These are phyloP conservation scores for Papilio helenus DNA, from an alignment of 1,140 invertebrate species.

Conservation along the genomic window DNA sequence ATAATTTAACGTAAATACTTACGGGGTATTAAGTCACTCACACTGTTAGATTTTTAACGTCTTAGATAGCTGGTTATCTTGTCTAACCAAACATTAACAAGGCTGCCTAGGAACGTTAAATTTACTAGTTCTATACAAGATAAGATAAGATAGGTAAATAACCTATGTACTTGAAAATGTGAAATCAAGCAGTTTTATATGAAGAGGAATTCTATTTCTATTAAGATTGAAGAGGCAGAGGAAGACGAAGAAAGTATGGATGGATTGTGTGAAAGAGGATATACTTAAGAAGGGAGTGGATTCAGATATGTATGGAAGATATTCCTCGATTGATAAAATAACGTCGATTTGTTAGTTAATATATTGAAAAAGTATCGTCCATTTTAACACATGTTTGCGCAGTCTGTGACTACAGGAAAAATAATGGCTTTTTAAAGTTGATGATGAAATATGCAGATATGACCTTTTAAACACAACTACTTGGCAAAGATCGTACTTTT, in stretches of 20 bases:
- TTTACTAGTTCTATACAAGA: background rate
- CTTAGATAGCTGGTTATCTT: background rate
- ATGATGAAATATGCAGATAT: background rate
- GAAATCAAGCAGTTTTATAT: background rate
- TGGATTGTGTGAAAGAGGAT: too few species aligned
- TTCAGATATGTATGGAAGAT: too few species aligned
- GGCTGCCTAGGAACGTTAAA: slow-evolving; percentile 10
- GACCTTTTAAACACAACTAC: background rate
- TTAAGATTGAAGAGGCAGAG: too few species aligned
- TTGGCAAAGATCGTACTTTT: background rate
- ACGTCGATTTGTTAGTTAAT: background rate
- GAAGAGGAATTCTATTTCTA: background rate
- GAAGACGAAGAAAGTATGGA: too few species aligned
- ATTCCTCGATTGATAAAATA: background rate
- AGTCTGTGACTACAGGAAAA: background rate
- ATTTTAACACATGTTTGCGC: background rate
- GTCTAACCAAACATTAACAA: slow-evolving; percentile 23
- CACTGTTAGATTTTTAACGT: background rate
- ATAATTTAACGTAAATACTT: background rate
- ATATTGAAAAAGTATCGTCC: background rate
- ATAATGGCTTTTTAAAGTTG: background rate
- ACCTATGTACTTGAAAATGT: slow-evolving; percentile 2
- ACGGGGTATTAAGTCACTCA: background rate
- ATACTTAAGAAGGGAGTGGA: too few species aligned
- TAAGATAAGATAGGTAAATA: background rate